Evolutionary conservation across 2,797 vertebrate species (phyloP).

Genomic region (Anisognathus igniventris): DNA sequence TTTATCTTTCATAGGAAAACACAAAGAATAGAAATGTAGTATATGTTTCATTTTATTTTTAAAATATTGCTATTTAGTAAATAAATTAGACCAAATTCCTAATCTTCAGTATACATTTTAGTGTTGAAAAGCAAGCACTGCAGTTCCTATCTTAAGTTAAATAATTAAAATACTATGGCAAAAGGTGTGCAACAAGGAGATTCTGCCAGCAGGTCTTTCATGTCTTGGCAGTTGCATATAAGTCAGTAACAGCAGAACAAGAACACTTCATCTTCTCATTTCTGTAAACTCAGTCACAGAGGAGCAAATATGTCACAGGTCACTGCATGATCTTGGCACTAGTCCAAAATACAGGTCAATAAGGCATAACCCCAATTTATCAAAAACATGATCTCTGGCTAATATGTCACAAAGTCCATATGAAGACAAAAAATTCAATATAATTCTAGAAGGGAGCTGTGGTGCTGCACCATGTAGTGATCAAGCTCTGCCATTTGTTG

Average conservation of each 20-base stretch:
- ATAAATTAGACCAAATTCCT: neutral
- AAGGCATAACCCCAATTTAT: neutral
- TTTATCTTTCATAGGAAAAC: neutral
- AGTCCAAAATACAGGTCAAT: neutral
- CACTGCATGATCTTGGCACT: neutral
- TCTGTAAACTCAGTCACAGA: neutral
- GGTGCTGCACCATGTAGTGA: neutral
- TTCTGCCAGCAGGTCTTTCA: neutral
- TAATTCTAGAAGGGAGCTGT: neutral
- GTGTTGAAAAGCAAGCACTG: neutral
- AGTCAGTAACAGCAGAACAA: neutral
- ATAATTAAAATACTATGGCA: neutral
- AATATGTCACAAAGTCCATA: neutral
- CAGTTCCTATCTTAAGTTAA: neutral
- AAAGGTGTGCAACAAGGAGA: neutral
- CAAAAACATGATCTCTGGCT: neutral
- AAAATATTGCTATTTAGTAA: neutral
- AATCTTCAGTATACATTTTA: neutral
- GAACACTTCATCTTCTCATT: neutral
- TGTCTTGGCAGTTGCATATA: neutral
- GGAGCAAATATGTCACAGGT: neutral
- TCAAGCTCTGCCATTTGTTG: neutral
- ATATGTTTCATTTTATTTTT: neutral
- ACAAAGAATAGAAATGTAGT: neutral
- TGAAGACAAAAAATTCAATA: neutral